Evolutionary conservation across 2,888 invertebrate species (phyloP), one percentile per base, ranked within the genome.

Genomic region (Mythimna loreyi): DNA sequence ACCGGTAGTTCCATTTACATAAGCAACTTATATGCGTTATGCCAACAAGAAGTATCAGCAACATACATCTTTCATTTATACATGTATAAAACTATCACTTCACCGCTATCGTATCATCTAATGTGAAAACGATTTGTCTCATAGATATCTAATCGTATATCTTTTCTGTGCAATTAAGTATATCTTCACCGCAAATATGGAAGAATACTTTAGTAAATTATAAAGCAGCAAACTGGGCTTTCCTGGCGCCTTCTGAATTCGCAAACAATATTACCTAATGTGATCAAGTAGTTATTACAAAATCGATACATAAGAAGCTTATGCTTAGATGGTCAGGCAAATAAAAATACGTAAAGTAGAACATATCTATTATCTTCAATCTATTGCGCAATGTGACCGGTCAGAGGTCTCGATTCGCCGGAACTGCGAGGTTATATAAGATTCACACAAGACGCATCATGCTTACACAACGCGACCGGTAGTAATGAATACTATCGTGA

Each of bases 311-410:
- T 45, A 47, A 63, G 57, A 56, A 57, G 49, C 28, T 16, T 43
- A 58, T 28, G 28, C 4, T 3, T 28, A 2, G 28, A 43, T n/a
- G n/a, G n/a, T 13, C 6, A 13, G 40, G 40, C 9, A 53, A 58
- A 53, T 56, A 65, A 56, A 68, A 68, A 60, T 56, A 36, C 55
- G 9, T 6, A 55, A 77, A 77, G 71, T 80, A 55, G 81, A 69
- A 74, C 75, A 75, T 58, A 65, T 76, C 40, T 56, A 57, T 74
- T 67, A 78, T 58, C 52, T 56, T 43, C 25, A 56, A 78, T 62
- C 59, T 82, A 67, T 81, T 81, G 16, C 77, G 57, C 45, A 77
- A 80, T 61, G 19, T 6, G 53, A 45, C 25, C 58, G 80, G 80
- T 72, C 78, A 77, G 49, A 78, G 72, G 72, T 81, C 59, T 36